A percentile compares a stretch with the other conserved stretches of the same genome.
Conservation (phyloP, 2,113 vertebrate genomes). For the Lophius piscatorius region DNA sequence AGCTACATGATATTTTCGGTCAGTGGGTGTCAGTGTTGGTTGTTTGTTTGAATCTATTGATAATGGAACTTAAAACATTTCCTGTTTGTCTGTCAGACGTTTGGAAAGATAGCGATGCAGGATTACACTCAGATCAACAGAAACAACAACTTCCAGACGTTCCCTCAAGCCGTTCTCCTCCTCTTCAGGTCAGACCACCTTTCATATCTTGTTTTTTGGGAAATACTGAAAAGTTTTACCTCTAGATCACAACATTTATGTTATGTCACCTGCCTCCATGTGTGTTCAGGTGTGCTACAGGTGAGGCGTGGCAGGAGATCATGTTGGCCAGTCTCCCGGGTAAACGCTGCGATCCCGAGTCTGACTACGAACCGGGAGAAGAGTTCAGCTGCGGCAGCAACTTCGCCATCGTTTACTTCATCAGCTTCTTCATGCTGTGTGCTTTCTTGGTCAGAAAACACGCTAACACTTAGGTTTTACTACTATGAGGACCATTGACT, state of each 20-base stretch:
- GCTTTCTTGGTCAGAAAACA: constrained; percentile 87
- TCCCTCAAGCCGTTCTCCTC: constrained; percentile 89
- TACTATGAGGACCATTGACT: no score
- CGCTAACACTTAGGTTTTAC: background rate
- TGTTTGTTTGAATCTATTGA: no score
- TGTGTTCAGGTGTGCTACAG: constrained; percentile 88
- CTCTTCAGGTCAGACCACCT: constrained; percentile 84
- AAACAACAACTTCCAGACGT: constrained; percentile 95
- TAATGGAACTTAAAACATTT: no score
- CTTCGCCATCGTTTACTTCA: constrained; percentile 94
- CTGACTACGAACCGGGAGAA: constrained; percentile 86
- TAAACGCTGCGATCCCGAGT: constrained; percentile 89
- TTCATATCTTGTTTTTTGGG: no score
- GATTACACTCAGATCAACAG: constrained; percentile 88
- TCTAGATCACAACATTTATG: no score
- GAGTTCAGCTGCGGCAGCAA: constrained; percentile 93
- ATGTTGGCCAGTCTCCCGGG: constrained; percentile 91
- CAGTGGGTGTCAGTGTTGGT: no score
- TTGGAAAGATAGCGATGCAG: constrained; percentile 93
- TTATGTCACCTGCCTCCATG: background rate
- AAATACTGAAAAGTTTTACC: no score
- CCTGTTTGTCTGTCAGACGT: constrained; percentile 77
- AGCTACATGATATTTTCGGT: no score
- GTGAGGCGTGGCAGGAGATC: constrained; percentile 93
- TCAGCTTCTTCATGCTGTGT: constrained; percentile 97